Evolutionary conservation across 2,113 vertebrate species (phyloP).

Genomic region (Falco punctatus): DNA sequence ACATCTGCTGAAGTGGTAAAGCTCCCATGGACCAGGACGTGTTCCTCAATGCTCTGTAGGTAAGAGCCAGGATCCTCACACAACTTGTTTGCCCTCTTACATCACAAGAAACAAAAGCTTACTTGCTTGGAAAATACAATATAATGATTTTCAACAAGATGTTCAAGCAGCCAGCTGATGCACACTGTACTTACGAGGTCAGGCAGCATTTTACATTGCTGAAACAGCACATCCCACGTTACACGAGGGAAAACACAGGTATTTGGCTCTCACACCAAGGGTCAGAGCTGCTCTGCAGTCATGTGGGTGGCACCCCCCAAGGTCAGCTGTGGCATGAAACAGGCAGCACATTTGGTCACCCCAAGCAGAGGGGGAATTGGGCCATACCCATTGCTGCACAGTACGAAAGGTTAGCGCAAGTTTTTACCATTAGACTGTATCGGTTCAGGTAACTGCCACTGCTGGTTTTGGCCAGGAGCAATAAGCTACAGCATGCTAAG

Average conservation of each 20-base stretch:
- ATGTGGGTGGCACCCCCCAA: fast-evolving
- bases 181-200: fast-evolving
- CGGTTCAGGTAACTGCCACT: background rate
- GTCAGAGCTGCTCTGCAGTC: background rate
- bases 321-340: background rate
- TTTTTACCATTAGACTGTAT: background rate
- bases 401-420: background rate
- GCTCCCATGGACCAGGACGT: fast-evolving
- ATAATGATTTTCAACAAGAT: background rate
- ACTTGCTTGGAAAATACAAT: background rate
- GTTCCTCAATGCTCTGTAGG: background rate
- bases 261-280: background rate
- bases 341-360: background rate
- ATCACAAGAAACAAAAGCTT: background rate
- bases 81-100: background rate
- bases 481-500: background rate
- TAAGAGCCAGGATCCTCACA: background rate
- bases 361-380: background rate
- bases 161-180: background rate
- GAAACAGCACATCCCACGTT: background rate
- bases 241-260: fast-evolving
- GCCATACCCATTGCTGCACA: fast-evolving
- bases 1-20: background rate
- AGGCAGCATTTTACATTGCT: background rate
- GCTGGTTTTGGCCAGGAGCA: background rate